Evolutionary conservation across 2,888 invertebrate species (phyloP), one percentile per base, ranked within the genome.

Genomic region (Chironomus tentans): DNA sequence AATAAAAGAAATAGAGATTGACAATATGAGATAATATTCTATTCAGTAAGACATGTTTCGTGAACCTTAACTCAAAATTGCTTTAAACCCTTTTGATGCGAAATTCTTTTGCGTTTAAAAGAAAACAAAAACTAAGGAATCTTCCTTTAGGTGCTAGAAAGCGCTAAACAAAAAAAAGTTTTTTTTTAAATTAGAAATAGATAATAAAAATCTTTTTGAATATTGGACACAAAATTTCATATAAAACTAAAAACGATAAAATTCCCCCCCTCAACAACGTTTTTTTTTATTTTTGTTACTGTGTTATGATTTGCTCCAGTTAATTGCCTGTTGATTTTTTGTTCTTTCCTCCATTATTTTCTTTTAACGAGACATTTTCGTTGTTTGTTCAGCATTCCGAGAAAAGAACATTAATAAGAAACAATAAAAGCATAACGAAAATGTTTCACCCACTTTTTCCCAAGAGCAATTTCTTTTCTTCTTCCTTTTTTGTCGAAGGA

Each of bases 181-280:
- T 38, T 38, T 38, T 56, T 56, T 50, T 6, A 50, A 2, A 50
- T 50, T 38, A 38, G 38, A 38, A 38, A 38, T 38, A 38, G 38
- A 38, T 38, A 38, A 38, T n/a, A 13, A 48, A n/a, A 50, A n/a
- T 15, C 18, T 56, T 74, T 68, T 74, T 74, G 74, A 74, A 74
- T 74, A 74, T 74, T 74, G 74, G 74, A 74, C 74, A 74, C 74
- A 74, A 74, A 74, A 74, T 74, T 74, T 74, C 74, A 65, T 47
- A 65, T 12, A 65, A 65, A 22, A 56, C 15, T 56, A 56, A 56
- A 18, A 7, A 56, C 56, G 15, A 56, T 56, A 56, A 73, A 21
- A 18, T 21, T 21, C n/a, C 38, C 38, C 38, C 38, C 38, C 38
- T 38, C 18, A 61, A 46, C 12, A 62, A 56, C 13, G 1, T 24